Base-by-base conservation (phyloP, 2,888 invertebrate genomes). In the Gastrophysa polygoni region DNA sequence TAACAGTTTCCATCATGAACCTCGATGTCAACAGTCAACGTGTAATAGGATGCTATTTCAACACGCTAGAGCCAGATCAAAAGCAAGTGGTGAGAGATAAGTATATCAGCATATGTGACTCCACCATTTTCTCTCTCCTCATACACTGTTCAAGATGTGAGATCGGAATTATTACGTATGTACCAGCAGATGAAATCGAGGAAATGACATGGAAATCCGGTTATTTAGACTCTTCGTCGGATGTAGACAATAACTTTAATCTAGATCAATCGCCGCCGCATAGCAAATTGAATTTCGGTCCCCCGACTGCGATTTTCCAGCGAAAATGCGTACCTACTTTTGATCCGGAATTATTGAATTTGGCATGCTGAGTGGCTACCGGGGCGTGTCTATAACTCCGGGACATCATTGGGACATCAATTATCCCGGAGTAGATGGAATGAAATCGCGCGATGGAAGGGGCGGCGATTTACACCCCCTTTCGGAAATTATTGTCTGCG, bases 401-500 rank as follows among this genome's bases (percentile, higher is more conserved):
- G 67, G 64, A 68, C 71, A 68, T 72, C 69, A 73, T 69, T 69
- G 71, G 71, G 66, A 66, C 70, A 67, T 72, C 71, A 71, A 73
- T 73, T 71, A 71, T 67, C 58, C 59, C 66, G 64, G 67, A 68
- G 68, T 55, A 64, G 61, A 58, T 63, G 68, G 63, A 60, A 68
- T 64, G 59, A 70, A 69, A 60, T 66, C 65, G 58, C 57, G 65
- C 68, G 71, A 72, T 71, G 67, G 67, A 67, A 66, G 64, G 65
- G 68, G 73, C 71, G 70, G 65, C 55, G 32, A 62, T 61, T 44
- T 38, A 20, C 58, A 61, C 57, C 65, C 68, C 63, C 61, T 59
- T 57, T 62, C 70, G 73, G 73, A 73, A 73, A 73, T 73, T 73
- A 66, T 68, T 59, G 72, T 72, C 73, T 72, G 71, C 60, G 67